Base-by-base conservation (phyloP, 2,888 invertebrate genomes). In the Parascotia fuliginaria region DNA sequence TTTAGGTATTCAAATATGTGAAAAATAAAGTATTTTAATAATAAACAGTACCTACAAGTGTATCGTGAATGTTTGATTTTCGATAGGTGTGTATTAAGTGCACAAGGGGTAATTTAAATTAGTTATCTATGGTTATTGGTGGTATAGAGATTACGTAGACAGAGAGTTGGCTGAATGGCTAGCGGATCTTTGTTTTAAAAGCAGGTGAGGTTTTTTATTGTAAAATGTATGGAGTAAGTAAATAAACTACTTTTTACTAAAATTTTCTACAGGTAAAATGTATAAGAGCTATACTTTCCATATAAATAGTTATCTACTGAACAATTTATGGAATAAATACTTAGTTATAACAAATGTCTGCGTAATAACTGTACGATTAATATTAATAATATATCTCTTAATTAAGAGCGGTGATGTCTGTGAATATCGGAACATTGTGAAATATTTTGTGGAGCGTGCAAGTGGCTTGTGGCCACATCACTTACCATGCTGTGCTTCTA, bases 401-500 rank as follows among this genome's bases (percentile, higher is more conserved):
- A 31, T 43, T 16, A 55, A 2, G 36, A 54, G 40, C 37, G 40
- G 32, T 42, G 27, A 38, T 29, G 44, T 48, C 55, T 29, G 42
- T 19, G 37, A 33, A 19, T 11, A 33, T 33, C n/a, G 16, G 36
- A 34, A 42, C 28, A n/a, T 36, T 19, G 9, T 13, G 16, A 32
- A 29, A 39, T 29, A 45, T 41, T 32, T 31, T 11, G 38, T 46
- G 42, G 41, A 29, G 33, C 12, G 50, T 41, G 37, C 46, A 40
- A 42, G 11, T 34, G 45, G 7, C 24, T 6, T 40, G 42, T 22
- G 28, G 7, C 44, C 32, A 55, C 47, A 60, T 69, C 67, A 70
- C 62, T 62, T 67, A 70, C 68, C 57, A 72, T 73, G 69, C 77
- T 76, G 73, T 79, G 85, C 86, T 85, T 86, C 79, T 82, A 82